A percentile compares a stretch with the other conserved stretches of the same genome.
Evolutionary conservation across 2,888 invertebrate species (phyloP).

Genomic region (Dryomyza anilis): DNA sequence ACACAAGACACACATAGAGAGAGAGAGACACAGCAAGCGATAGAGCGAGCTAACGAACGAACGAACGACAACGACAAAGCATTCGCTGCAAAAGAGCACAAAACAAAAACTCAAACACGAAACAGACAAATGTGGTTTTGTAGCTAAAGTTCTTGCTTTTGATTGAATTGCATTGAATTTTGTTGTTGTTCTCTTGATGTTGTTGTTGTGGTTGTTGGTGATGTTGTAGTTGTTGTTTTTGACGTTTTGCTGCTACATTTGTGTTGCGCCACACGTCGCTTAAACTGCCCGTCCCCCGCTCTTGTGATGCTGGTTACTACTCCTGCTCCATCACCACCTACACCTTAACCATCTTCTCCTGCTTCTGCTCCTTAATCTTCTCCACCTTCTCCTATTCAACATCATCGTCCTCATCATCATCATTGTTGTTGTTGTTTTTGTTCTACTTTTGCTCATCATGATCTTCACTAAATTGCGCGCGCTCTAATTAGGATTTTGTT

Average conservation of each 20-base stretch:
- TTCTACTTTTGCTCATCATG: neutral
- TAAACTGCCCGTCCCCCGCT: neutral
- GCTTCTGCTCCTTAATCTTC: neutral
- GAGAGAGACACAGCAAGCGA: neutral
- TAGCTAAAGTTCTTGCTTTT: constrained; percentile 36
- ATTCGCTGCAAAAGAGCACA: no score
- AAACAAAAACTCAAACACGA: no score
- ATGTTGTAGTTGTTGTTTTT: no score
- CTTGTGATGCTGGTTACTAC: no score
- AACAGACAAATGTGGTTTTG: no score
- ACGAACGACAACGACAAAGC: neutral
- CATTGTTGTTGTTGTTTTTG: neutral
- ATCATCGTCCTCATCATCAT: neutral
- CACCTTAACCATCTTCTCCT: constrained; percentile 1
- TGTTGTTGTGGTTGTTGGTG: no score
- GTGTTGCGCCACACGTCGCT: neutral
- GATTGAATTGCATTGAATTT: constrained; percentile 8
- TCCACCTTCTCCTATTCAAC: no score
- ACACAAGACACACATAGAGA: neutral
- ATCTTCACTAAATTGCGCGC: constrained; percentile 18
- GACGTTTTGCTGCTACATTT: constrained; percentile 1
- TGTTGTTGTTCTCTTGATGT: constrained; percentile 12
- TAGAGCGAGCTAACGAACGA: neutral
- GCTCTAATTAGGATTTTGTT: constrained; percentile 20
- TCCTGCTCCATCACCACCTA: neutral